phyloP scores from a whole-genome alignment of 2,113 vertebrate genomes.

The Rhinolophus sinicus region DNA sequence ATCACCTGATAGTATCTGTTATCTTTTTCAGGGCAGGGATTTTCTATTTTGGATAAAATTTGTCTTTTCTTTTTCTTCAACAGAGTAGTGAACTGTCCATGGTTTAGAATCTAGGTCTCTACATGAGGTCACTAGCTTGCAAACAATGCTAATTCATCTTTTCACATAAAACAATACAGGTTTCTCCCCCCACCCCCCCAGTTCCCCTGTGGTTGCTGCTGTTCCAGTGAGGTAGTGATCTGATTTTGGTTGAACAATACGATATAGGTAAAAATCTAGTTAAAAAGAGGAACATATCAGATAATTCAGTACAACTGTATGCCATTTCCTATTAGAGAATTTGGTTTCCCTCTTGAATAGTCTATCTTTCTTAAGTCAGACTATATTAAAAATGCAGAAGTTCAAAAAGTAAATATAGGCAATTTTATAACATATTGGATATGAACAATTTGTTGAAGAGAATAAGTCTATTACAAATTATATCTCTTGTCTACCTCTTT shows the following conservation, averaged over 20 bases:
- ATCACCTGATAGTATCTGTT: constrained; percentile 20
- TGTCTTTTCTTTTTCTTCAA: constrained; percentile 35
- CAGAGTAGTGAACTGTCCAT: not conserved
- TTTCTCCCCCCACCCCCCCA: not conserved
- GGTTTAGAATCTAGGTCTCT: constrained; percentile 25
- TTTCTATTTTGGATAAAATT: not conserved
- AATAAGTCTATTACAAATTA: constrained; percentile 14
- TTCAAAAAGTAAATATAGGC: not conserved
- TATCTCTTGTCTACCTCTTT: constrained; percentile 10
- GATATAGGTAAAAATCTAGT: not conserved
- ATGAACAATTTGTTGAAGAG: not conserved
- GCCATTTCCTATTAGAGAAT: constrained; percentile 25
- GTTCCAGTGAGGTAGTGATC: constrained; percentile 11
- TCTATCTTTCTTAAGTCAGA: not conserved
- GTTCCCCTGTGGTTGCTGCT: not conserved
- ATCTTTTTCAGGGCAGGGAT: not conserved
- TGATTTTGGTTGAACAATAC: constrained; percentile 22
- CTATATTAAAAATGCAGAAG: constrained; percentile 3
- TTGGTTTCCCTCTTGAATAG: not conserved
- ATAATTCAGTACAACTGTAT: not conserved
- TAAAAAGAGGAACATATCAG: not conserved
- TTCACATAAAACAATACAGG: constrained; percentile 36
- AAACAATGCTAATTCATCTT: constrained; percentile 36
- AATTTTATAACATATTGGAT: not conserved
- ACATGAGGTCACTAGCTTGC: constrained; percentile 3